Conservation (phyloP, 2,113 vertebrate species). For the Phodopus roborovskii region DNA sequence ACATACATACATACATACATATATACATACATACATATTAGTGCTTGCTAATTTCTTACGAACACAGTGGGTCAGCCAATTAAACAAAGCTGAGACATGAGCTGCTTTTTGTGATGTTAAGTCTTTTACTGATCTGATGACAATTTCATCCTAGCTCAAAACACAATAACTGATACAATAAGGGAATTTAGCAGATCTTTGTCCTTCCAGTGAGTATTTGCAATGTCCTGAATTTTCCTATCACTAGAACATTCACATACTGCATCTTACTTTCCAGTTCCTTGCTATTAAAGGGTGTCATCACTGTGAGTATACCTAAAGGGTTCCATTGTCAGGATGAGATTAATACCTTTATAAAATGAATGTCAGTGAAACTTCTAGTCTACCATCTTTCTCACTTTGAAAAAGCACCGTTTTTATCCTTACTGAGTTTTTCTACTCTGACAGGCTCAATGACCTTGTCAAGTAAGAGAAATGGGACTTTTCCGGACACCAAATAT, state of each 20-base stretch:
- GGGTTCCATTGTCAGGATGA: neutral
- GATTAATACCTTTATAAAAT: neutral
- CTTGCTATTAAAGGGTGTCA: neutral
- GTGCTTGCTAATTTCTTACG: neutral
- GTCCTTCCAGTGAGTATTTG: neutral
- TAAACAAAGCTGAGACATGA: neutral
- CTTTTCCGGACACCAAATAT: neutral
- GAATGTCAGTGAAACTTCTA: neutral
- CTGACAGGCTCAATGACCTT: neutral
- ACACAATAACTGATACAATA: neutral
- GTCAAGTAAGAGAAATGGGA: neutral
- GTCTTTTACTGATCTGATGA: neutral
- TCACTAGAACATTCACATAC: no score
- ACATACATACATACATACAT: no score
- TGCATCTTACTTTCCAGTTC: neutral
- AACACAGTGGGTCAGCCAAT: no score
- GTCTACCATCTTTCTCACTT: no score
- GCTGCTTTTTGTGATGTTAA: neutral
- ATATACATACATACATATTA: no score
- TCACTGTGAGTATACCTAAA: neutral
- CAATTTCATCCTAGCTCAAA: neutral
- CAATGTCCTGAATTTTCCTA: neutral
- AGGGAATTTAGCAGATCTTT: neutral
- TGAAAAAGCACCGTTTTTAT: neutral
- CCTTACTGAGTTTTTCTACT: neutral